A percentile compares a stretch with the other conserved stretches of the same genome.
phyloP scores from a whole-genome alignment of 2,797 vertebrate genomes.

The Limnodromus scolopaceus region DNA sequence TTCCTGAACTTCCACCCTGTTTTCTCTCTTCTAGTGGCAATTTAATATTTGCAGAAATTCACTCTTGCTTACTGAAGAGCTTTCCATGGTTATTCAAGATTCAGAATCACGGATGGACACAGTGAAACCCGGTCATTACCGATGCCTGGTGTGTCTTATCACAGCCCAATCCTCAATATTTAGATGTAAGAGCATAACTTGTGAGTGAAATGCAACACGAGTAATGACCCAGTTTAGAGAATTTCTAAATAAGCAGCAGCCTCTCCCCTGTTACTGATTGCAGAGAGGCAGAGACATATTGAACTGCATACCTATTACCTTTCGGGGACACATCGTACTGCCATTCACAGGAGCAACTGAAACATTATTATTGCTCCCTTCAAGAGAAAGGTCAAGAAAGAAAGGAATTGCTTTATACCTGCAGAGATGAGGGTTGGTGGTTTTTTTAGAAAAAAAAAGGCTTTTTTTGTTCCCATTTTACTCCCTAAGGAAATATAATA shows the following conservation, averaged over 20 bases:
- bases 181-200: neutral
- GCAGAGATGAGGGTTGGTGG: neutral
- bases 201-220: neutral
- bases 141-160: neutral
- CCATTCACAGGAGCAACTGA: neutral
- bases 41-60: neutral
- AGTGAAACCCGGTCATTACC: neutral
- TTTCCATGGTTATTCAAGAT: neutral
- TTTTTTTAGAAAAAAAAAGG: neutral
- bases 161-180: neutral
- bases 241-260: neutral
- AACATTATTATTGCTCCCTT: neutral
- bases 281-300: neutral
- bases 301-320: neutral
- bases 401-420: constrained; percentile 8
- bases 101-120: neutral
- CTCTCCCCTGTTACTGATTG: neutral
- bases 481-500: neutral
- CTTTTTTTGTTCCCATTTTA: neutral
- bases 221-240: neutral
- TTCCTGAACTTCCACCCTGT: neutral
- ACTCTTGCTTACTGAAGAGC: neutral
- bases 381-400: constrained; percentile 5
- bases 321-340: neutral
- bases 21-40: neutral